Evolutionary conservation across 2,113 vertebrate species (phyloP).

Genomic region (Xiphophorus couchianus): DNA sequence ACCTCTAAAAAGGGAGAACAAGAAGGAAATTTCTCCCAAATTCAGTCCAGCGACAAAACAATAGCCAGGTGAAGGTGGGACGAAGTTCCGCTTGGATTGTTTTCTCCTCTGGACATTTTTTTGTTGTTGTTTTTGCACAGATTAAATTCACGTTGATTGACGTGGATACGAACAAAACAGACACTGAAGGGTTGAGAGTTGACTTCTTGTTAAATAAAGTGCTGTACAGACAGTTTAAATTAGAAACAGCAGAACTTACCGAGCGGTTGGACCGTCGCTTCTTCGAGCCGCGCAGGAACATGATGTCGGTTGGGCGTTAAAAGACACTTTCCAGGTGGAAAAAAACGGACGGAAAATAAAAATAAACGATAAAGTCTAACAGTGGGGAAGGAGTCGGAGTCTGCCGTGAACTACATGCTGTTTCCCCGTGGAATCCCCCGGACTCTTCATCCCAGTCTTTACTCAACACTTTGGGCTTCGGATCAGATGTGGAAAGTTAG

Average conservation of each 20-base stretch:
- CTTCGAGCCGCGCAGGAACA: slow-evolving; percentile 83
- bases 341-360: neutral
- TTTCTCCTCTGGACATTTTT: slow-evolving; percentile 18
- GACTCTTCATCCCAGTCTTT: slow-evolving; percentile 33
- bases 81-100: slow-evolving; percentile 32
- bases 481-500: slow-evolving; percentile 15
- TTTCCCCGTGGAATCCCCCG: neutral
- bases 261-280: slow-evolving; percentile 80
- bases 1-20: neutral
- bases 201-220: too few species aligned
- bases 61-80: slow-evolving; percentile 60
- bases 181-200: too few species aligned
- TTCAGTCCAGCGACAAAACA: neutral
- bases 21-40: too few species aligned
- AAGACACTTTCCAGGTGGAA: neutral
- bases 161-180: neutral
- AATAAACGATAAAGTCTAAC: neutral
- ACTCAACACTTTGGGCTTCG: slow-evolving; percentile 15
- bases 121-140: neutral
- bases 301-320: slow-evolving; percentile 43
- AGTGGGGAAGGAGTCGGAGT: neutral
- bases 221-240: neutral
- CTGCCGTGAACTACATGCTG: slow-evolving; percentile 52
- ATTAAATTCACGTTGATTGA: slow-evolving; percentile 1
- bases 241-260: slow-evolving; percentile 68